These are phyloP conservation scores for Littorina saxatilis DNA, from an alignment of 1,140 invertebrate genomes.

Conservation along the genomic window DNA sequence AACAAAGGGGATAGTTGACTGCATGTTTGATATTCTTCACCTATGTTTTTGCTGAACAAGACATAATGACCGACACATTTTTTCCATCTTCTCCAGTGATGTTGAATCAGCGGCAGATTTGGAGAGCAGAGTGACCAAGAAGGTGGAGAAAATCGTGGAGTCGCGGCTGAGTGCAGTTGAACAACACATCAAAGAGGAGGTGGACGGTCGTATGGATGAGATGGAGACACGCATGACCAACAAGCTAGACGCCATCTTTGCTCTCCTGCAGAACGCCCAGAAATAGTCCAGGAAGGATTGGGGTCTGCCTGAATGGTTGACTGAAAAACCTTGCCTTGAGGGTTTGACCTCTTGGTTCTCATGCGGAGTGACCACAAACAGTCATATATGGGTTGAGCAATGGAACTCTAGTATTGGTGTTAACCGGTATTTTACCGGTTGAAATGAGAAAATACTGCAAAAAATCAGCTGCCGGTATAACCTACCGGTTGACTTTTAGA, in stretches of 20 bases:
- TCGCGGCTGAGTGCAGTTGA: constrained; percentile 20
- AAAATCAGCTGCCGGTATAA: too few species aligned
- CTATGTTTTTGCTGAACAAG: too few species aligned
- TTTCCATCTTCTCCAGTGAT: too few species aligned
- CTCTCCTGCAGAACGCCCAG: constrained; percentile 24
- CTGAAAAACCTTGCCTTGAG: neutral
- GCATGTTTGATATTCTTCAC: too few species aligned
- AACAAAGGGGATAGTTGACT: too few species aligned
- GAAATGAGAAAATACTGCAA: too few species aligned
- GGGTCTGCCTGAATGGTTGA: neutral
- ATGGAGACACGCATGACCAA: constrained; percentile 25
- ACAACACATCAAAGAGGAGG: constrained; percentile 7
- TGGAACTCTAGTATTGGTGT: too few species aligned
- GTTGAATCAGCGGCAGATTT: neutral
- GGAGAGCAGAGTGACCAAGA: neutral
- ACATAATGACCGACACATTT: too few species aligned
- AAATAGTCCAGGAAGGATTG: neutral
- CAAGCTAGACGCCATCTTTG: constrained; percentile 30
- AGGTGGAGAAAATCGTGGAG: constrained; percentile 20
- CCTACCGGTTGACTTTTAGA: too few species aligned
- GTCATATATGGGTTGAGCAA: too few species aligned
- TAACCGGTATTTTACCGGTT: too few species aligned
- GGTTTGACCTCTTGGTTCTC: neutral
- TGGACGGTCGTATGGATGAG: constrained; percentile 24
- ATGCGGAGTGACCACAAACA: too few species aligned